Conservation (phyloP, 1,140 invertebrate species). For the Meloidogyne floridensis region DNA sequence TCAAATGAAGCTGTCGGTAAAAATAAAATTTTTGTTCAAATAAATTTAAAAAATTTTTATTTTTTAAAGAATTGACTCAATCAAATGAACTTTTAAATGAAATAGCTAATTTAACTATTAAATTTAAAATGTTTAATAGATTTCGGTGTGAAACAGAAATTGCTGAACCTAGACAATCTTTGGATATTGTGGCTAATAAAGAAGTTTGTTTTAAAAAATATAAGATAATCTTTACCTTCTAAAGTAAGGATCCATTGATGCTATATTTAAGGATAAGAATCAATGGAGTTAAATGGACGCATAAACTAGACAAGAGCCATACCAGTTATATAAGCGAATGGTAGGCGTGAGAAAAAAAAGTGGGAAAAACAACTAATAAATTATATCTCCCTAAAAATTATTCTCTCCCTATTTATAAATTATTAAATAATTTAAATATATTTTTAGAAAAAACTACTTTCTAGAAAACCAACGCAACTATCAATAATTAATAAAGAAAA, state of each 20-base stretch:
- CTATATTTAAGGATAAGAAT: no score
- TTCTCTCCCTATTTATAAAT: no score
- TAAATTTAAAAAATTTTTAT: background rate
- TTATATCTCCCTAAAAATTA: no score
- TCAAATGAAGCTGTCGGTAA: slow-evolving; percentile 18
- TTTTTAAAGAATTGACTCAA: background rate
- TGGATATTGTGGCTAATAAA: background rate
- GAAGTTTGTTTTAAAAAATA: background rate
- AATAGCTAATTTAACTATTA: background rate
- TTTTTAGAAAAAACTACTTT: background rate
- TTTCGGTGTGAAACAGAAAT: slow-evolving; percentile 20
- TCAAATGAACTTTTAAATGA: background rate
- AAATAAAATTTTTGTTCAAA: background rate
- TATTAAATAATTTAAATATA: background rate
- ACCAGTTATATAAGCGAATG: no score
- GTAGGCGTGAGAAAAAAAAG: no score
- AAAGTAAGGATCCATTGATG: no score
- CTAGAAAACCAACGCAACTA: background rate
- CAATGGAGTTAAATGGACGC: no score
- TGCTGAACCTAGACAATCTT: slow-evolving; percentile 12
- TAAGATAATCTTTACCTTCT: background rate
- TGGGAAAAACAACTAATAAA: no score
- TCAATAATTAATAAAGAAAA: background rate
- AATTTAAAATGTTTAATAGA: slow-evolving; percentile 25
- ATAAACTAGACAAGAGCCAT: no score